Base-by-base conservation (phyloP, 2,888 invertebrate genomes). In the Chloromyia formosa region DNA sequence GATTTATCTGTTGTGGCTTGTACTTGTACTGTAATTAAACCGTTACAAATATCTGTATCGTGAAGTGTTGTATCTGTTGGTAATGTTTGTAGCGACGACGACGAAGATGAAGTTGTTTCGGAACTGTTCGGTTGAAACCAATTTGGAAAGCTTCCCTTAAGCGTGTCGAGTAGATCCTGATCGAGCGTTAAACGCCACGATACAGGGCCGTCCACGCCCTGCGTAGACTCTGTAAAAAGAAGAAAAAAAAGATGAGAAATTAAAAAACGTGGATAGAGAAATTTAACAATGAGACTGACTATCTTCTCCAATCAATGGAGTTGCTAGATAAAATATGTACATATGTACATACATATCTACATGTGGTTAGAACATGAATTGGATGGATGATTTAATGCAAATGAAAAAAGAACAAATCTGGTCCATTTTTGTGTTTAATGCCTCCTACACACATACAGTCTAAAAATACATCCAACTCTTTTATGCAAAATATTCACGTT, bases 181-280 rank as follows among this genome's bases (percentile, higher is more conserved):
- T 95, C 95, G 88, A 95, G 90, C 87, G 94, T 94, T 85, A 95
- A 92, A 88, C 93, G 93, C 95, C 95, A 95, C 89, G 93, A 94
- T 84, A 90, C 91, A 87, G 91, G 91, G 87, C 89, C 89, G 87
- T 90, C 91, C 86, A 90, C 90, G 87, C 92, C 90, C 83, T 90
- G 87, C 88, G 89, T 88, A 87, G 90, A 93, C 90, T 93, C 93
- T 93, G 88, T 0, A 88, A 89, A 78, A 78, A 78, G 76, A 79
- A 56, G 76, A 40, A 76, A 77, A 74, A 76, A 62, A 77, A 74
- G n/a, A n/a, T n/a, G n/a, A n/a, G n/a, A n/a, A n/a, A n/a, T 12
- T 42, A 42, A 42, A 42, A 42, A 42, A 42, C 7, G 12, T 42
- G 45, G 12, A 12, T 9, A 42, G 9, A 42, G 12, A 42, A 42